Percentiles rank a stretch among this genome's conserved stretches.
phyloP scores from a whole-genome alignment of 1,140 invertebrate species.

The Magallana angulata region DNA sequence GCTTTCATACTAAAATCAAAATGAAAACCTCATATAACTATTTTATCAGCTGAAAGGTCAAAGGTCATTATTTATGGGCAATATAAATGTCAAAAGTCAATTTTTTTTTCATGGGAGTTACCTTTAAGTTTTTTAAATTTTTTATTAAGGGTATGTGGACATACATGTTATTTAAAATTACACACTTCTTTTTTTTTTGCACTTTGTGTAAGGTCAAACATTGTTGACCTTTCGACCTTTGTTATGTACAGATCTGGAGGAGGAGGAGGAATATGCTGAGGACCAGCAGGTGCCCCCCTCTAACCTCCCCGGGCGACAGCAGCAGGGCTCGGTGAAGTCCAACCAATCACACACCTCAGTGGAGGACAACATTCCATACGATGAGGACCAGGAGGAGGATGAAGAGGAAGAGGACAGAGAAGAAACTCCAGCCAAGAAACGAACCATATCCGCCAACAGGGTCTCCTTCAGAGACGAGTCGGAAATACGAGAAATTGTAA shows the following conservation, averaged over 20 bases:
- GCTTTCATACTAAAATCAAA: too few relatives aligned
- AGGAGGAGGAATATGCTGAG: background rate
- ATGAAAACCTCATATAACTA: too few relatives aligned
- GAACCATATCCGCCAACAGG: background rate
- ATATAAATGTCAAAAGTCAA: too few relatives aligned
- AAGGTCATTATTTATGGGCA: too few relatives aligned
- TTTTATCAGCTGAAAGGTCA: too few relatives aligned
- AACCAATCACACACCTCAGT: conserved; percentile 29
- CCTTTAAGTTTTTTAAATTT: too few relatives aligned
- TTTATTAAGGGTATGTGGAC: too few relatives aligned
- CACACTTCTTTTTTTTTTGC: too few relatives aligned
- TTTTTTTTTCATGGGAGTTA: too few relatives aligned
- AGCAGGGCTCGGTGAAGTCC: conserved; percentile 31
- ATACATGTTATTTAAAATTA: too few relatives aligned
- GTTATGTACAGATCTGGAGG: background rate
- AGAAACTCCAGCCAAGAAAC: background rate
- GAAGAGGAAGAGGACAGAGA: background rate
- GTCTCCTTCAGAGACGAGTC: conserved; percentile 8
- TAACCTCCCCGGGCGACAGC: background rate
- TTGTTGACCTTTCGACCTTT: background rate
- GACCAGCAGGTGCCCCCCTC: background rate
- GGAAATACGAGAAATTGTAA: conserved; percentile 12
- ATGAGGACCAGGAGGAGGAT: background rate
- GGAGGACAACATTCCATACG: conserved; percentile 19
- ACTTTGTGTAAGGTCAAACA: too few relatives aligned